Conservation (phyloP, 2,113 vertebrate species). For the Telmatochromis brichardi region DNA sequence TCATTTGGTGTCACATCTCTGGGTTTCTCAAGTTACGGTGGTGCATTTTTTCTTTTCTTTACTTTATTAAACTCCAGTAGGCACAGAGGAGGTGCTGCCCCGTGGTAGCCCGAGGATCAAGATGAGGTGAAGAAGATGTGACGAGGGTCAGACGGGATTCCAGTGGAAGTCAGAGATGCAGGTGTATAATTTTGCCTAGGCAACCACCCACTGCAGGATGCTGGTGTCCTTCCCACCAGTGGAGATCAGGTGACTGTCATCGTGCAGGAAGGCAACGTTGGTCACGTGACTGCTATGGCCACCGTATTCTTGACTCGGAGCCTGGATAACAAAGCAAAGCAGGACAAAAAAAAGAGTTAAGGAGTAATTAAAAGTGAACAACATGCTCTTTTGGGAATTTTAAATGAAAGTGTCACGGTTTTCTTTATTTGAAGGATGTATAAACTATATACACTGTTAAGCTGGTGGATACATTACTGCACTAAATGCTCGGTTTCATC, state of each 20-base stretch:
- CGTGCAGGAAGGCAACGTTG: slow-evolving; percentile 83
- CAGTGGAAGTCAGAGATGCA: neutral
- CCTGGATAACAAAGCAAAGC: slow-evolving; percentile 50
- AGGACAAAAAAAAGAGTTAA: neutral
- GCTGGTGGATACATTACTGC: neutral
- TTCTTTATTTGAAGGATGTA: neutral
- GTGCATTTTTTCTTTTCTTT: neutral
- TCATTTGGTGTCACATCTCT: neutral
- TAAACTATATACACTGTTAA: neutral
- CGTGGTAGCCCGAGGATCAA: slow-evolving; percentile 46
- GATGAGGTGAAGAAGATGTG: slow-evolving; percentile 33
- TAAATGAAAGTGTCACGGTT: accelerated
- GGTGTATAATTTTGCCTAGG: slow-evolving; percentile 41
- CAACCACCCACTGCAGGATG: slow-evolving; percentile 83
- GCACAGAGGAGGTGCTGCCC: slow-evolving; percentile 67
- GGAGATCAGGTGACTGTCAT: slow-evolving; percentile 78
- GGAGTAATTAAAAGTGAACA: neutral
- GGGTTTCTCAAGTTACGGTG: neutral
- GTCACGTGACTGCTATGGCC: slow-evolving; percentile 97
- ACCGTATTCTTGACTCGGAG: slow-evolving; percentile 76
- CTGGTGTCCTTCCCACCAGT: slow-evolving; percentile 88
- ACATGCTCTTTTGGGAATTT: neutral
- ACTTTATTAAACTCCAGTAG: slow-evolving; percentile 7
- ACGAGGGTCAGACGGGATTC: neutral
- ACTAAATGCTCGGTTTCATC: neutral